Evolutionary conservation across 2,888 invertebrate species (phyloP).

Genomic region (Palloptera scutellata): DNA sequence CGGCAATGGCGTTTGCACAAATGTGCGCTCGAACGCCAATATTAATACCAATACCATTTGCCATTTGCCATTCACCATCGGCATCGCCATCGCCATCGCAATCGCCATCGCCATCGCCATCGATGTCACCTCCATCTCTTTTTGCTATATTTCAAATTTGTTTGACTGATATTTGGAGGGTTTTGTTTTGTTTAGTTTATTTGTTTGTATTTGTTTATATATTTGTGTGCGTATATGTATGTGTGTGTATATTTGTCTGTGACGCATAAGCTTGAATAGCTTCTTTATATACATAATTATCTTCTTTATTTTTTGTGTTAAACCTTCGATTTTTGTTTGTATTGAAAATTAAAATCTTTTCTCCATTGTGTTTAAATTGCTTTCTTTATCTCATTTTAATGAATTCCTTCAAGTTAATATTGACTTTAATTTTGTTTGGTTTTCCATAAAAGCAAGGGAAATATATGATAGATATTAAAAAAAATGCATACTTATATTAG

Average conservation of each 20-base stretch:
- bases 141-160: no score
- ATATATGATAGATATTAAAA: no score
- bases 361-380: neutral
- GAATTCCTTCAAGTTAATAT: conserved; percentile 21
- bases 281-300: no score
- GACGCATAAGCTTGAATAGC: neutral
- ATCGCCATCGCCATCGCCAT: neutral
- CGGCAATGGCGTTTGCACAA: neutral
- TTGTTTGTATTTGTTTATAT: conserved; percentile 3
- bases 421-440: conserved; percentile 10
- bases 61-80: neutral
- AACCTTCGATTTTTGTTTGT: conserved; percentile 15
- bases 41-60: conserved; percentile 1
- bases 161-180: no score
- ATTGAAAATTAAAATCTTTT: conserved; percentile 27
- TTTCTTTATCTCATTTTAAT: conserved; percentile 6
- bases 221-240: conserved; percentile 10
- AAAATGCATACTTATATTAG: no score
- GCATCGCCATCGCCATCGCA: no score
- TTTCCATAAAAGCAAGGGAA: no score
- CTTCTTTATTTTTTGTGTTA: conserved; percentile 19
- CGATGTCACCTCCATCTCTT: no score
- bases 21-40: neutral
- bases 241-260: conserved; percentile 17
- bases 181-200: neutral